phyloP scores from a whole-genome alignment of 2,888 invertebrate species.

The Agrypnus murinus region DNA sequence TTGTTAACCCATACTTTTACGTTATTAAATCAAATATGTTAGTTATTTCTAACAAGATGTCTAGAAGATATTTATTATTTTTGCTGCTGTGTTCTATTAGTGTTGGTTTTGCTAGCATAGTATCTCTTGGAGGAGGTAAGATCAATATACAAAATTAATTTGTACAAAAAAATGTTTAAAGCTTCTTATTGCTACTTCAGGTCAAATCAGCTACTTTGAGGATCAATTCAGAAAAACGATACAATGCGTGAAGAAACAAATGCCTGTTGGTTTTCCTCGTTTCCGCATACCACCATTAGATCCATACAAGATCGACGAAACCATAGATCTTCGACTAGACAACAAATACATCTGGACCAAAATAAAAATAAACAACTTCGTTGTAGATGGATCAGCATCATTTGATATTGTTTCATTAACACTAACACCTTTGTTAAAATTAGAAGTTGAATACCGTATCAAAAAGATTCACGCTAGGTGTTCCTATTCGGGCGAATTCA shows the following conservation, averaged over 20 bases:
- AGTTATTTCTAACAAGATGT: no score
- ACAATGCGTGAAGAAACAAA: not conserved
- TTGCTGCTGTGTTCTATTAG: no score
- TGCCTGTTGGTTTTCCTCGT: not conserved
- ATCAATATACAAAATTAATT: no score
- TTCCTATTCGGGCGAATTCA: constrained; percentile 14
- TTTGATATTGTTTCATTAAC: constrained; percentile 22
- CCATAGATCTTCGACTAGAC: not conserved
- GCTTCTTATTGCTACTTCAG: no score
- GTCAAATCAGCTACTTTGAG: not conserved
- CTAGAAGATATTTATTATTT: no score
- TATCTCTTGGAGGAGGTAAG: no score
- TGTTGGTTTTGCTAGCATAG: no score
- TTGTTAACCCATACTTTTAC: no score
- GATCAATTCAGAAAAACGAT: constrained; percentile 10
- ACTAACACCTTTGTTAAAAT: constrained; percentile 1
- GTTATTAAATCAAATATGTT: no score
- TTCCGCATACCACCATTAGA: not conserved
- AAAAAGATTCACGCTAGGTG: constrained; percentile 3
- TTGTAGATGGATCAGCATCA: constrained; percentile 5
- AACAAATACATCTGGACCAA: constrained; percentile 3
- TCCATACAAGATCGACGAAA: not conserved
- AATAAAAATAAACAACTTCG: not conserved
- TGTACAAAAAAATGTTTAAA: no score
- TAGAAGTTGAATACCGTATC: constrained; percentile 10